phyloP scores from a whole-genome alignment of 37 sponge, comb jelly and placozoan genomes.

The Chondrilla cf. caribensis region DNA sequence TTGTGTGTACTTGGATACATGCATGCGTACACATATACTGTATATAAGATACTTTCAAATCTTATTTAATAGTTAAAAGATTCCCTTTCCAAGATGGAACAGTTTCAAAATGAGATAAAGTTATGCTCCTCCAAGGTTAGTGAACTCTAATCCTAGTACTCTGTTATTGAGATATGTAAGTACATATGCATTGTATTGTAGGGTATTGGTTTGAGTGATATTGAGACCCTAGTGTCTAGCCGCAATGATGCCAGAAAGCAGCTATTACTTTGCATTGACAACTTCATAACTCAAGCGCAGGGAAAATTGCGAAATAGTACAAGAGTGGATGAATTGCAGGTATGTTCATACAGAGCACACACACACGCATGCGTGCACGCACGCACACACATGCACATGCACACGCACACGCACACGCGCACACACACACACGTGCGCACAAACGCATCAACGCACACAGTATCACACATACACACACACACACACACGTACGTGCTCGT shows the following conservation, averaged over 20 bases:
- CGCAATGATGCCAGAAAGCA: slow-evolving; percentile 10
- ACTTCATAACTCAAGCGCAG: background rate
- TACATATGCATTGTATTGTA: background rate
- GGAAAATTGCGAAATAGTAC: slow-evolving; percentile 14
- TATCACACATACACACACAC: too few species aligned
- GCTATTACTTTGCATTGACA: background rate
- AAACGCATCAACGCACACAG: too few species aligned
- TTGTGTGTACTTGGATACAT: too few species aligned
- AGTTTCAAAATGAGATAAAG: background rate
- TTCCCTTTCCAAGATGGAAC: background rate
- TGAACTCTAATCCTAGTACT: background rate
- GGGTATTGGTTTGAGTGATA: background rate
- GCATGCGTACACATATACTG: too few species aligned
- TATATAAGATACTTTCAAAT: too few species aligned
- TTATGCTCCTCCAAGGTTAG: background rate
- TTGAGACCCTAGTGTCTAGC: background rate
- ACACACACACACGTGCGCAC: too few species aligned
- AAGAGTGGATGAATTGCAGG: background rate
- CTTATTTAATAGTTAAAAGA: background rate
- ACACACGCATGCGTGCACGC: background rate
- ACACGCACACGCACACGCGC: too few species aligned
- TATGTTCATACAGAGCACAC: background rate
- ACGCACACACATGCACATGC: background rate
- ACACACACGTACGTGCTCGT: too few species aligned
- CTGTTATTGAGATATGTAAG: too few species aligned